phyloP scores from a whole-genome alignment of 2,113 vertebrate species.

The Thinocorus orbignyianus region DNA sequence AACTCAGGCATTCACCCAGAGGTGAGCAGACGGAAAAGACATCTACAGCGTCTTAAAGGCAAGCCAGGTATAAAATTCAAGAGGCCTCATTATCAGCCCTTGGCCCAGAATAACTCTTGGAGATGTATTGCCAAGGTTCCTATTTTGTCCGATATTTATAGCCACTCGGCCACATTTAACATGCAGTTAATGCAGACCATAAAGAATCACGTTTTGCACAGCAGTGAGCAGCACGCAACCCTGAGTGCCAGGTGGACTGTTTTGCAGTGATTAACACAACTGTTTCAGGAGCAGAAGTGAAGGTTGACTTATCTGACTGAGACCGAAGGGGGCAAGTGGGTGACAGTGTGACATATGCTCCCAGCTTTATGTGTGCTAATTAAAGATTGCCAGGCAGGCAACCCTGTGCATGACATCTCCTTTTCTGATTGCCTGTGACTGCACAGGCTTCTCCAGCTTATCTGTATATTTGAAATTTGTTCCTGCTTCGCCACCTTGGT shows the following conservation, averaged over 20 bases:
- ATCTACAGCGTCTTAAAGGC: neutral
- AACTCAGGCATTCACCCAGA: neutral
- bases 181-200: neutral
- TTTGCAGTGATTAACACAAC: neutral
- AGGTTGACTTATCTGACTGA: conserved; percentile 1
- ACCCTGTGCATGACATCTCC: neutral
- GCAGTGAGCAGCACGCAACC: neutral
- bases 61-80: neutral
- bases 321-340: neutral
- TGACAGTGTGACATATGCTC: rapidly evolving
- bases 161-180: neutral
- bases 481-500: neutral
- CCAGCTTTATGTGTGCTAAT: neutral
- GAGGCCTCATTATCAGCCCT: neutral
- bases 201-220: neutral
- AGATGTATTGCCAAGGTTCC: neutral
- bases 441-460: neutral
- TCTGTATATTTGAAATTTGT: neutral
- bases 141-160: neutral
- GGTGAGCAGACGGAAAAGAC: neutral
- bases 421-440: neutral
- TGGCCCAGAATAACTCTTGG: neutral
- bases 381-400: neutral
- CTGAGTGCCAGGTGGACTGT: rapidly evolving
- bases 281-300: neutral